phyloP scores from a whole-genome alignment of 2,888 invertebrate species.

The Conomelus anceps region DNA sequence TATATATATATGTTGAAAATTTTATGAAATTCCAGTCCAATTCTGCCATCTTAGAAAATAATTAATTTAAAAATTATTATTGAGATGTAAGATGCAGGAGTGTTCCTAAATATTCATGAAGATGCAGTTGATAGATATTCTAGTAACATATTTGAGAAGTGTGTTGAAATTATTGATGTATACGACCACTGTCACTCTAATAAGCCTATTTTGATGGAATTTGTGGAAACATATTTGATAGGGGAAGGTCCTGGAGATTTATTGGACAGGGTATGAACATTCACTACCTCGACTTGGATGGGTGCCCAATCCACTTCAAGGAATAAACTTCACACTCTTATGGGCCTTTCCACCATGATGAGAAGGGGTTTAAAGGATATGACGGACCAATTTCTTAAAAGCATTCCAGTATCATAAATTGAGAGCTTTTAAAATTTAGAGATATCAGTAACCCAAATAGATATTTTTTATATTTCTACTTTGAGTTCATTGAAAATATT shows the following conservation, averaged over 20 bases:
- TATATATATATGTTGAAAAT: too few species aligned
- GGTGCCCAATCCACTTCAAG: background rate
- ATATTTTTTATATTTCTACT: too few species aligned
- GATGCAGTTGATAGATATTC: too few species aligned
- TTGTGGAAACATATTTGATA: background rate
- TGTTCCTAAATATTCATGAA: too few species aligned
- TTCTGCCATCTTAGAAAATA: too few species aligned
- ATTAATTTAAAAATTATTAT: too few species aligned
- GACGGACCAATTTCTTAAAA: background rate
- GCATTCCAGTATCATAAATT: background rate
- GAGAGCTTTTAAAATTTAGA: background rate
- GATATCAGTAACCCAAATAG: background rate
- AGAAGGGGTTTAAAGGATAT: background rate
- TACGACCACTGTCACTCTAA: background rate
- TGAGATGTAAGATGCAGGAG: too few species aligned
- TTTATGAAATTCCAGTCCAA: too few species aligned
- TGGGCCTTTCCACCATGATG: background rate
- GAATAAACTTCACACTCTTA: background rate
- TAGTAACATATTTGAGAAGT: too few species aligned
- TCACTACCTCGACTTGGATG: background rate
- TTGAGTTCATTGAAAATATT: too few species aligned
- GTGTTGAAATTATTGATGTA: background rate
- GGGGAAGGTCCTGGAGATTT: background rate
- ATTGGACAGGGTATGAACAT: background rate
- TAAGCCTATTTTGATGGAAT: background rate